These are phyloP conservation scores for Sycophila sp. DNA, from an alignment of 1,140 invertebrate species.

Conservation along the genomic window DNA sequence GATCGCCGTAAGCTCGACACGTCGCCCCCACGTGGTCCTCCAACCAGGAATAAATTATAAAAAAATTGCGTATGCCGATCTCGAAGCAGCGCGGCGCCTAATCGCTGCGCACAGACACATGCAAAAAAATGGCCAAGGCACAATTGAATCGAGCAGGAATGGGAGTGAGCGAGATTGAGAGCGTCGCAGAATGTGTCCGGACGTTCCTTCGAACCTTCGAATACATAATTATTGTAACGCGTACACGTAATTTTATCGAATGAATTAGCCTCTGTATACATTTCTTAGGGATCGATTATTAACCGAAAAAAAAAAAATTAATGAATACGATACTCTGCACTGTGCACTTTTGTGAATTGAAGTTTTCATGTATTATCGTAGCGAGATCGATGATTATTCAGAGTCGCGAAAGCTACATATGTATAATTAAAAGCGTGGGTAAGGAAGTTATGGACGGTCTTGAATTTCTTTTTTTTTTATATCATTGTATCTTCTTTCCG, in stretches of 20 bases:
- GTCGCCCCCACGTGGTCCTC: too few relatives aligned
- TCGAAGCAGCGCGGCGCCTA: neutral
- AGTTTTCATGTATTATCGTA: conserved; percentile 47
- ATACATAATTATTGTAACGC: neutral
- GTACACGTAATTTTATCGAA: neutral
- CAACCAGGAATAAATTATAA: too few relatives aligned
- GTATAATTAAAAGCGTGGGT: too few relatives aligned
- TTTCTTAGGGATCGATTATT: conserved; percentile 8
- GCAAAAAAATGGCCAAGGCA: neutral
- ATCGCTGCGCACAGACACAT: neutral
- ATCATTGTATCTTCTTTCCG: too few relatives aligned
- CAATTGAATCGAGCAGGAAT: neutral
- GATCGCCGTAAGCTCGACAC: too few relatives aligned
- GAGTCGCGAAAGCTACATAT: conserved; percentile 35
- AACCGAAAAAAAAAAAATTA: conserved; percentile 16
- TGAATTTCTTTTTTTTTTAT: too few relatives aligned
- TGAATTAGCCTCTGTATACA: conserved; percentile 2
- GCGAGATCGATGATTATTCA: conserved; percentile 34
- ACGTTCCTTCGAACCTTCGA: conserved; percentile 14
- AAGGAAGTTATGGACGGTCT: too few relatives aligned
- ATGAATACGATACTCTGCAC: conserved; percentile 54
- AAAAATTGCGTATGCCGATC: neutral
- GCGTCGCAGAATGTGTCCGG: neutral
- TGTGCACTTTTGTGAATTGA: conserved; percentile 64
- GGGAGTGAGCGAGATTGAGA: neutral